Percentiles rank a stretch among this genome's conserved stretches.
These are phyloP conservation scores for Drosophila malerkotliana DNA, from an alignment of 1,140 invertebrate species.

Conservation along the genomic window DNA sequence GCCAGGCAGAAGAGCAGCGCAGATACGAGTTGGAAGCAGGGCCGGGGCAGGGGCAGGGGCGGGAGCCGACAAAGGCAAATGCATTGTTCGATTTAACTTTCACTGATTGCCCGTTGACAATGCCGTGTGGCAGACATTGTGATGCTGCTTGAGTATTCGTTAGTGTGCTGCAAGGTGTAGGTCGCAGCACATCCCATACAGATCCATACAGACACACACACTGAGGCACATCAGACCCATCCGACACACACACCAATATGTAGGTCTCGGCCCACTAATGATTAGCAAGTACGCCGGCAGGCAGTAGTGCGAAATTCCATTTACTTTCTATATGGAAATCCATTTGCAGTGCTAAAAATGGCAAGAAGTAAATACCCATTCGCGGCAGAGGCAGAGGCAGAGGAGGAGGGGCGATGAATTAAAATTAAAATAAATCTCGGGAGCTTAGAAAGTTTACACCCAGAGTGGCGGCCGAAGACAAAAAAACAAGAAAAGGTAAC, in stretches of 20 bases:
- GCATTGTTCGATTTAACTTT: conserved; percentile 68
- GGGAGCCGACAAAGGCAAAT: conserved; percentile 34
- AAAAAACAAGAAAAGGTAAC: background rate
- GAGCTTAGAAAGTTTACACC: conserved; percentile 43
- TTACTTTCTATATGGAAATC: conserved; percentile 54
- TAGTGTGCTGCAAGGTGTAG: conserved; percentile 37
- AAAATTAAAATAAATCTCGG: conserved; percentile 22
- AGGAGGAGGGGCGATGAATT: no score
- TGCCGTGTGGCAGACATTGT: conserved; percentile 27
- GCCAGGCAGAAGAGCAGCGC: conserved; percentile 1
- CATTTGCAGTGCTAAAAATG: conserved; percentile 13
- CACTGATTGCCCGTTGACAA: conserved; percentile 61
- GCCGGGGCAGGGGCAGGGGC: background rate
- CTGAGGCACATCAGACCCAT: background rate
- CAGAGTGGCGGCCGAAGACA: background rate
- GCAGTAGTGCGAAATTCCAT: conserved; percentile 40
- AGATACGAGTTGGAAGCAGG: background rate
- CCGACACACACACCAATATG: background rate
- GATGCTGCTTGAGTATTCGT: conserved; percentile 14
- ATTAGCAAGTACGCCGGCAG: conserved; percentile 30
- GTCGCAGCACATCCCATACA: conserved; percentile 1
- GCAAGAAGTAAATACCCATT: background rate
- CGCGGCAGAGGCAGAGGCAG: no score
- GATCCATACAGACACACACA: conserved; percentile 1
- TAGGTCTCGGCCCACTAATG: conserved; percentile 32